Percentiles rank a stretch among this genome's conserved stretches.
phyloP scores from a whole-genome alignment of 64 coral and sea anemone genomes.

The Anthopleura sola region DNA sequence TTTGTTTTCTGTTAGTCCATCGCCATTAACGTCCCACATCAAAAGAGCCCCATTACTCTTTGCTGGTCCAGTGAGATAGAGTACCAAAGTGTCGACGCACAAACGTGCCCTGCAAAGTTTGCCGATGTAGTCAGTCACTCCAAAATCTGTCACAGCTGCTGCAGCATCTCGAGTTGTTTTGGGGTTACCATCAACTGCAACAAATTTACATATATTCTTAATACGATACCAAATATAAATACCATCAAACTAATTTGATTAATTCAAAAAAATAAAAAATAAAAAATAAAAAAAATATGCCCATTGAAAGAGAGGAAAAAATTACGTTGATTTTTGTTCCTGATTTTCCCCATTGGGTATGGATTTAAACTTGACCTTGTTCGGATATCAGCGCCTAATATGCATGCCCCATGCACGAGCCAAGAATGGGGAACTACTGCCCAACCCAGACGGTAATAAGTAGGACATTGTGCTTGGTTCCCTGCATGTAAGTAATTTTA shows the following conservation, averaged over 20 bases:
- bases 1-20: conserved; percentile 69
- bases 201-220: neutral
- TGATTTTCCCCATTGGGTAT: neutral
- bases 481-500: too few species aligned
- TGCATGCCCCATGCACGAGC: neutral
- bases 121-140: conserved; percentile 51
- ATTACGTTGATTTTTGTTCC: too few species aligned
- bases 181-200: conserved; percentile 21
- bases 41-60: conserved; percentile 84
- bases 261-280: neutral
- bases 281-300: neutral
- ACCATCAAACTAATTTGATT: too few species aligned
- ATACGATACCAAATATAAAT: neutral
- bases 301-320: too few species aligned
- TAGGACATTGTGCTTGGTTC: too few species aligned
- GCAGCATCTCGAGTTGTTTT: conserved; percentile 1
- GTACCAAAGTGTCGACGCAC: conserved; percentile 77
- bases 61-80: conserved; percentile 79
- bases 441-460: neutral
- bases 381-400: neutral
- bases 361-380: neutral
- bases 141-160: conserved; percentile 49
- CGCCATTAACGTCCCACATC: conserved; percentile 78
- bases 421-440: neutral
- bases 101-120: conserved; percentile 37